Percentiles rank a stretch among this genome's conserved stretches.
Conservation (phyloP, 2,113 vertebrate genomes). For the Siniperca chuatsi region DNA sequence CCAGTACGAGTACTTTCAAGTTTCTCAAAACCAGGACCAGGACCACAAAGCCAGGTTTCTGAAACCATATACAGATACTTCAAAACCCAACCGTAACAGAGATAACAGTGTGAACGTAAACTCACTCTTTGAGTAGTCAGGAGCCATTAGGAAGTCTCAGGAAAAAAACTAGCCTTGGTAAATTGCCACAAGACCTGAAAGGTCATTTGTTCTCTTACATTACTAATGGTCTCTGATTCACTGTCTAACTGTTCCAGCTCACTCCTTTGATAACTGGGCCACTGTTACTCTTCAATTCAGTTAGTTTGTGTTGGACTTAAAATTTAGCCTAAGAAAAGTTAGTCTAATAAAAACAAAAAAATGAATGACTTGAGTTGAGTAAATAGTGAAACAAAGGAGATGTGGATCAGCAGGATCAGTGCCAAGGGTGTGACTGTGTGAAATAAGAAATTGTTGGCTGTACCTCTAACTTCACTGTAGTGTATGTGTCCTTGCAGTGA, state of each 20-base stretch:
- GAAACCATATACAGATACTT: background rate
- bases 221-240: background rate
- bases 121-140: background rate
- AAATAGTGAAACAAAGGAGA: background rate
- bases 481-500: background rate
- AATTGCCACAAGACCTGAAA: background rate
- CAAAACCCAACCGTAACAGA: background rate
- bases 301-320: background rate
- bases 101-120: background rate
- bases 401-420: background rate
- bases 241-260: background rate
- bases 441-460: background rate
- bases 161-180: background rate
- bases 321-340: background rate
- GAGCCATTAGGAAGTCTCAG: background rate
- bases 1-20: background rate
- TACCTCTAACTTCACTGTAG: background rate
- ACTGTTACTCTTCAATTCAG: background rate
- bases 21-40: background rate
- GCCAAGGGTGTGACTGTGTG: constrained; percentile 2
- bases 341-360: background rate
- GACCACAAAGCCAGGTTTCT: background rate
- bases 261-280: background rate
- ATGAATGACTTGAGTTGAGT: background rate
- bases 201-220: background rate